Conservation (phyloP, 1,140 invertebrate species). For the Pogonomyrmex californicus region DNA sequence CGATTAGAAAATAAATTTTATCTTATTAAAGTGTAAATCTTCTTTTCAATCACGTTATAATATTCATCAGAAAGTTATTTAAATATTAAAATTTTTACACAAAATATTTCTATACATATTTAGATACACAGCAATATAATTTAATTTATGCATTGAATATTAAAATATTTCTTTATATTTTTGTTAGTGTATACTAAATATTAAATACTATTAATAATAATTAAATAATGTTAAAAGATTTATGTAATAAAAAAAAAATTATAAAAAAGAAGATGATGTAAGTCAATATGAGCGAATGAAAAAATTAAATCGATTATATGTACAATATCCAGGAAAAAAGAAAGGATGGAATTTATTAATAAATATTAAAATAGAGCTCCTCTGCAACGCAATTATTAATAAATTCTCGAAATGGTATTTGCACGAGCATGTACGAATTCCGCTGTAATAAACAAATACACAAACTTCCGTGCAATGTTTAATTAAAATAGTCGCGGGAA, state of each 20-base stretch:
- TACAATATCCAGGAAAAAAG: not conserved
- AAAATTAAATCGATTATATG: not conserved
- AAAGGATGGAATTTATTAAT: not conserved
- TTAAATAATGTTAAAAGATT: not conserved
- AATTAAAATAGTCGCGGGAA: no score
- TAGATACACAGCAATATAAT: not conserved
- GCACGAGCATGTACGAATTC: no score
- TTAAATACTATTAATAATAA: constrained; percentile 11
- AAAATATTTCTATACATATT: not conserved
- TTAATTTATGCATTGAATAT: constrained; percentile 19
- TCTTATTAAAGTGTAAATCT: not conserved
- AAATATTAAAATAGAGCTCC: not conserved
- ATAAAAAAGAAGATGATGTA: not conserved
- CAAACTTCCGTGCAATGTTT: no score
- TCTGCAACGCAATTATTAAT: not conserved
- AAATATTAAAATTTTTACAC: not conserved
- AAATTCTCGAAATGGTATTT: not conserved
- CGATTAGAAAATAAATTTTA: not conserved
- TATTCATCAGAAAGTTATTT: not conserved
- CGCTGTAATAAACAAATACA: no score
- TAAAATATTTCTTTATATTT: not conserved
- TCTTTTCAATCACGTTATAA: not conserved
- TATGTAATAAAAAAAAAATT: not conserved
- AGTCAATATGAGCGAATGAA: not conserved
- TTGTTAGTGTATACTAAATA: not conserved